These are phyloP conservation scores for Labeo rohita DNA, from an alignment of 2,113 vertebrate species.

Conservation along the genomic window DNA sequence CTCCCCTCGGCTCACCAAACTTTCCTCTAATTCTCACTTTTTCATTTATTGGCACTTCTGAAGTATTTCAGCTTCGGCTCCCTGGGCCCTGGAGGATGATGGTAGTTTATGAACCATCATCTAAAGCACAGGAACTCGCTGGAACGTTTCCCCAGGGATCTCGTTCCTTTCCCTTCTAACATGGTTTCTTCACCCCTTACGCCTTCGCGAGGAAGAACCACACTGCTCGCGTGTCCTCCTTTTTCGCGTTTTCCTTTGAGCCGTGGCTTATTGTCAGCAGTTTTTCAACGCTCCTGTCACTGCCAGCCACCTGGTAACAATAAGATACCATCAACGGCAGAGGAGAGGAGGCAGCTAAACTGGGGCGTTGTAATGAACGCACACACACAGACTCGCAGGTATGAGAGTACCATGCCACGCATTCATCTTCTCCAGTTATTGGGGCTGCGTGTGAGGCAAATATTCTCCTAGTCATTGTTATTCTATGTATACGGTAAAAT, in stretches of 20 bases:
- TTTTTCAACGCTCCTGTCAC: slow-evolving; percentile 35
- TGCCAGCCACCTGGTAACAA: slow-evolving; percentile 40
- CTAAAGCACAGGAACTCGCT: slow-evolving; percentile 12
- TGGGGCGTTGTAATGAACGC: slow-evolving; percentile 29
- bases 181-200: slow-evolving; percentile 14
- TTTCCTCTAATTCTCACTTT: neutral
- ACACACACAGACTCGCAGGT: neutral
- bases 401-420: neutral
- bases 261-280: slow-evolving; percentile 42
- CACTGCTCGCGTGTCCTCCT: slow-evolving; percentile 13
- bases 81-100: slow-evolving; percentile 25
- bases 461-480: slow-evolving; percentile 33
- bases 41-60: slow-evolving; percentile 17
- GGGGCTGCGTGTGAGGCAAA: slow-evolving; percentile 1
- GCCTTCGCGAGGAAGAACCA: neutral
- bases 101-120: slow-evolving; percentile 46
- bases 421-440: slow-evolving; percentile 26
- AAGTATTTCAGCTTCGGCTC: neutral
- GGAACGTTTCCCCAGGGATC: slow-evolving; percentile 26
- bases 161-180: slow-evolving; percentile 18
- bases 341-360: slow-evolving; percentile 18
- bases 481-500: slow-evolving; percentile 22
- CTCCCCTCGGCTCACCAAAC: slow-evolving; percentile 14
- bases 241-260: slow-evolving; percentile 26
- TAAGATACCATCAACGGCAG: slow-evolving; percentile 23